These are phyloP conservation scores for Pogonocichla stellata DNA, from an alignment of 2,113 vertebrate species.

Conservation along the genomic window DNA sequence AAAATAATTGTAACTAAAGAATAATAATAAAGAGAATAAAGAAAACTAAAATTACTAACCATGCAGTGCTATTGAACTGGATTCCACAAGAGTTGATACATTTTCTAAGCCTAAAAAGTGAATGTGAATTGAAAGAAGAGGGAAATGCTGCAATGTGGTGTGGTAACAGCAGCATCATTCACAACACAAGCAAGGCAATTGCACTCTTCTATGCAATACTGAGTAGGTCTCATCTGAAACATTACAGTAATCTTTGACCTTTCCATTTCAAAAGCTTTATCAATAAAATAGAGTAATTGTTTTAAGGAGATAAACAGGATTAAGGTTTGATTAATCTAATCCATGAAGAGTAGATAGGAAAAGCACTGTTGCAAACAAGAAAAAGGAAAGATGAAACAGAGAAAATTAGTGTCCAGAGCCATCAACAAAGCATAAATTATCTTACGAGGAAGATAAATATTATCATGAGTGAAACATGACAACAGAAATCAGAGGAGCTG, in stretches of 20 bases:
- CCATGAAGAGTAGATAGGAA: background rate
- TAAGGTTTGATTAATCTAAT: background rate
- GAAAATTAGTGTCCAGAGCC: background rate
- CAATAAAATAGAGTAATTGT: background rate
- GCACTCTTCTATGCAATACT: background rate
- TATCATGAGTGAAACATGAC: background rate
- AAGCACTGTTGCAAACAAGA: background rate
- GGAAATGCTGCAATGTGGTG: background rate
- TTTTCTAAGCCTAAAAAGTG: background rate
- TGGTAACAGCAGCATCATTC: background rate
- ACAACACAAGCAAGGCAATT: background rate
- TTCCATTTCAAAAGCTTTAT: background rate
- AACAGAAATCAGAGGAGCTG: background rate
- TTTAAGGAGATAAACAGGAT: background rate
- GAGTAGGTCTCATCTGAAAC: background rate
- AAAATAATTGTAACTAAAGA: background rate
- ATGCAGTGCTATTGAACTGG: background rate
- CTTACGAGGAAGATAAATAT: background rate
- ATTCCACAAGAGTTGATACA: background rate
- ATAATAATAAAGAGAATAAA: background rate
- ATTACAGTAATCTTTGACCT: background rate
- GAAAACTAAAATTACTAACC: background rate
- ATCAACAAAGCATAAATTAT: background rate
- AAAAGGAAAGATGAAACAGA: background rate
- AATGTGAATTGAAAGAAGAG: background rate